Conservation (phyloP, 2,888 invertebrate genomes). For the Caenorhabditis panamensis region DNA sequence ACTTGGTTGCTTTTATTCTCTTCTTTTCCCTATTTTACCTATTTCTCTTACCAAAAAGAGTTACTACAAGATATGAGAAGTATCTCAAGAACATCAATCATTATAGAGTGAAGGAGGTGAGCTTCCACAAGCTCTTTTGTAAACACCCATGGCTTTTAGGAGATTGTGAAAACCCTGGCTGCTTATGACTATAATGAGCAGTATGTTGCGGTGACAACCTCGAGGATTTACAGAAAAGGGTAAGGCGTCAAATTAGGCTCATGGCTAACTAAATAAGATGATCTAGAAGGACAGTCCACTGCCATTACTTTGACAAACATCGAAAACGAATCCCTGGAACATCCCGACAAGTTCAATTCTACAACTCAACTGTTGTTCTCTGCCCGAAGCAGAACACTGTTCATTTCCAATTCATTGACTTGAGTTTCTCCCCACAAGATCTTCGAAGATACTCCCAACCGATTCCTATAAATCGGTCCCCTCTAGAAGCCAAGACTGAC, state of each 20-base stretch:
- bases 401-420: conserved; percentile 4
- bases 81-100: too few species aligned
- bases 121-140: too few species aligned
- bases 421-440: conserved; percentile 20
- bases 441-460: conserved; percentile 15
- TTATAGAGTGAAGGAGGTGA: too few species aligned
- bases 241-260: neutral
- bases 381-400: conserved; percentile 10
- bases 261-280: neutral
- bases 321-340: conserved; percentile 17
- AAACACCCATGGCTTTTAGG: neutral
- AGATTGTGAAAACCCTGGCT: neutral
- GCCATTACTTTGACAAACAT: conserved; percentile 31
- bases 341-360: conserved; percentile 14
- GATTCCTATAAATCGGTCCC: conserved; percentile 18
- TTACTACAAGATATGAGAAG: too few species aligned
- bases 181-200: neutral
- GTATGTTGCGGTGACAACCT: conserved; percentile 1
- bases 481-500: conserved; percentile 11
- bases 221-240: neutral
- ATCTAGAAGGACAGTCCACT: conserved; percentile 15
- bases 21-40: too few species aligned
- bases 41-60: too few species aligned
- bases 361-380: conserved; percentile 6
- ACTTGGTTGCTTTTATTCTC: too few species aligned